These are phyloP conservation scores for Brassicogethes aeneus DNA, from an alignment of 2,888 invertebrate species.

Conservation along the genomic window DNA sequence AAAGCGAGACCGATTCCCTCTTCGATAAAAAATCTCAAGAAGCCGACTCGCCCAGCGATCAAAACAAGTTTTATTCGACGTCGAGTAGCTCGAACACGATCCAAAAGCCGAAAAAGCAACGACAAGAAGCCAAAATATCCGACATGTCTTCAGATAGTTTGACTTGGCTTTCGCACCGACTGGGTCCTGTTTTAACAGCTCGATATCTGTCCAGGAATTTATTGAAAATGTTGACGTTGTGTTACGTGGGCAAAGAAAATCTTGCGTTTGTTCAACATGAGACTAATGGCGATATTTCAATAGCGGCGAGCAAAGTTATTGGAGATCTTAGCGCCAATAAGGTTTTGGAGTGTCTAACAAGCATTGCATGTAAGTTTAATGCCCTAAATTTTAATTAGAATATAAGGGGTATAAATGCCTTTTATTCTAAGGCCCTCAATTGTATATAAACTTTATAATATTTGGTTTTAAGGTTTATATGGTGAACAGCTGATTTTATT, in stretches of 20 bases:
- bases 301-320: slow-evolving; percentile 55
- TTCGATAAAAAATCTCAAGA: slow-evolving; percentile 17
- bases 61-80: slow-evolving; percentile 11
- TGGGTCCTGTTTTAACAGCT: slow-evolving; percentile 91
- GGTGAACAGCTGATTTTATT: slow-evolving; percentile 81
- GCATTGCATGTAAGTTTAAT: slow-evolving; percentile 63
- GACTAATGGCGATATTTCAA: slow-evolving; percentile 46
- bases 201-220: slow-evolving; percentile 85
- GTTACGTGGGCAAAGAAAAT: slow-evolving; percentile 81
- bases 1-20: slow-evolving; percentile 40
- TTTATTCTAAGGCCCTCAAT: background rate
- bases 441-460: background rate
- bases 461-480: slow-evolving; percentile 55
- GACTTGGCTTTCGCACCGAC: slow-evolving; percentile 84
- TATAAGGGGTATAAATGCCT: background rate
- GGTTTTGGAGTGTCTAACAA: slow-evolving; percentile 84
- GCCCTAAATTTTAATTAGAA: too few species aligned
- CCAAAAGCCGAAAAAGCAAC: slow-evolving; percentile 12
- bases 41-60: slow-evolving; percentile 13
- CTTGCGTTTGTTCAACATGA: slow-evolving; percentile 42
- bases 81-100: slow-evolving; percentile 10
- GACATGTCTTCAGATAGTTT: slow-evolving; percentile 83
- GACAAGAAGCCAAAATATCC: slow-evolving; percentile 53
- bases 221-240: slow-evolving; percentile 86
- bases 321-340: slow-evolving; percentile 77